These are phyloP conservation scores for Channa argus DNA, from an alignment of 2,113 vertebrate species.

Conservation along the genomic window DNA sequence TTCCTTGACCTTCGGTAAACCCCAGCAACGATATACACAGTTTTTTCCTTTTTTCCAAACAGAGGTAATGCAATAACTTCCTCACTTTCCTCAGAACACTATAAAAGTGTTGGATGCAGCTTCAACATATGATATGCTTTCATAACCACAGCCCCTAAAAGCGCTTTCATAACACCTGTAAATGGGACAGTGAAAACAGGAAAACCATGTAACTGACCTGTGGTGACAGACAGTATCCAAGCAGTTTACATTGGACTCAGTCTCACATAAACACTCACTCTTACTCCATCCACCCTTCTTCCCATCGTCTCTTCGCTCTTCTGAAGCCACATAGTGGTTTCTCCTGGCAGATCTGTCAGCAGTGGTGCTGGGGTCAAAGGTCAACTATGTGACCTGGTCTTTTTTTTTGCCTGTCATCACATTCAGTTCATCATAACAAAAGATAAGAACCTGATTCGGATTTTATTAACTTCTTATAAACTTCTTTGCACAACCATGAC, in stretches of 20 bases:
- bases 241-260: conserved; percentile 64
- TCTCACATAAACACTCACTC: conserved; percentile 61
- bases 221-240: conserved; percentile 65
- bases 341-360: conserved; percentile 29
- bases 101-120: conserved; percentile 27
- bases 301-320: conserved; percentile 1
- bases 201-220: conserved; percentile 44
- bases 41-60: conserved; percentile 44
- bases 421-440: conserved; percentile 25
- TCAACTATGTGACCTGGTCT: conserved; percentile 68
- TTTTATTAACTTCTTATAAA: too few relatives aligned
- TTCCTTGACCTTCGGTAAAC: conserved; percentile 33
- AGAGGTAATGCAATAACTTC: conserved; percentile 21
- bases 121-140: conserved; percentile 33
- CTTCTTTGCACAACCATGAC: too few relatives aligned
- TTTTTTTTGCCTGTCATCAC: conserved; percentile 26
- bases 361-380: conserved; percentile 43
- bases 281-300: conserved; percentile 1
- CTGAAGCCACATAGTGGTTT: conserved; percentile 14
- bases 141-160: conserved; percentile 39
- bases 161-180: conserved; percentile 57
- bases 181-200: conserved; percentile 65
- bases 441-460: conserved; percentile 30
- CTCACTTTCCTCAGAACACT: conserved; percentile 15
- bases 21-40: conserved; percentile 9